Evolutionary conservation across 1,140 invertebrate genomes (phyloP).

Genomic region (Drosophila ananassae): DNA sequence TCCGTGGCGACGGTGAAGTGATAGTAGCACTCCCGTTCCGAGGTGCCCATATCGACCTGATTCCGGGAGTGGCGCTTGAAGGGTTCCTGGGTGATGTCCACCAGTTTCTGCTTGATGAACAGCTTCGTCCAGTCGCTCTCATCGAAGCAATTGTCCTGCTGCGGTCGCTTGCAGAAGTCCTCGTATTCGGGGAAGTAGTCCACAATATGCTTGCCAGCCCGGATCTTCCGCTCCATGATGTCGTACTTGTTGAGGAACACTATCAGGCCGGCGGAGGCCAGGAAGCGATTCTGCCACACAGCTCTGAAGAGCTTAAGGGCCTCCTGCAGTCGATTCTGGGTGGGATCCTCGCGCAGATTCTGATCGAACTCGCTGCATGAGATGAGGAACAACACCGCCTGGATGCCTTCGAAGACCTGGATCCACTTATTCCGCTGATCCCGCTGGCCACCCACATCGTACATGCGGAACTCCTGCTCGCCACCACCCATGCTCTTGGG

Average conservation of each 20-base stretch:
- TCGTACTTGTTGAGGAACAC: constrained; percentile 94
- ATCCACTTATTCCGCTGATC: constrained; percentile 94
- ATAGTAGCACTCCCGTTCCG: constrained; percentile 86
- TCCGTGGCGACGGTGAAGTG: constrained; percentile 91
- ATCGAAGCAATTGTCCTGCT: constrained; percentile 84
- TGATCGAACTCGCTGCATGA: constrained; percentile 92
- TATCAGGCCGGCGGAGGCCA: constrained; percentile 90
- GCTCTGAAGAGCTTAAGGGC: constrained; percentile 89
- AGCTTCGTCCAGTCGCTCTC: constrained; percentile 88
- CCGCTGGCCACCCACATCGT: constrained; percentile 92
- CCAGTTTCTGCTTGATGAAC: constrained; percentile 89
- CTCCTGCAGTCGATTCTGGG: constrained; percentile 89
- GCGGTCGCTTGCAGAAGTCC: constrained; percentile 84
- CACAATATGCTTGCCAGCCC: constrained; percentile 87
- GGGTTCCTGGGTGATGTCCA: constrained; percentile 82
- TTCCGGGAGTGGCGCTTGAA: constrained; percentile 78
- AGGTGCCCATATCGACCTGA: constrained; percentile 56
- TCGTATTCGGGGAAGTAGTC: constrained; percentile 88
- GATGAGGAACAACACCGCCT: constrained; percentile 91
- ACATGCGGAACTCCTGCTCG: constrained; percentile 90
- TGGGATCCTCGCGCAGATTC: constrained; percentile 88
- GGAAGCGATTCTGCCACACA: constrained; percentile 91
- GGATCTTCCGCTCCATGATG: constrained; percentile 89
- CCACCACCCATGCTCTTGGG: constrained; percentile 88
- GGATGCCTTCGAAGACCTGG: constrained; percentile 92